These are phyloP conservation scores for Eciton burchellii DNA, from an alignment of 1,140 invertebrate genomes.

Conservation along the genomic window DNA sequence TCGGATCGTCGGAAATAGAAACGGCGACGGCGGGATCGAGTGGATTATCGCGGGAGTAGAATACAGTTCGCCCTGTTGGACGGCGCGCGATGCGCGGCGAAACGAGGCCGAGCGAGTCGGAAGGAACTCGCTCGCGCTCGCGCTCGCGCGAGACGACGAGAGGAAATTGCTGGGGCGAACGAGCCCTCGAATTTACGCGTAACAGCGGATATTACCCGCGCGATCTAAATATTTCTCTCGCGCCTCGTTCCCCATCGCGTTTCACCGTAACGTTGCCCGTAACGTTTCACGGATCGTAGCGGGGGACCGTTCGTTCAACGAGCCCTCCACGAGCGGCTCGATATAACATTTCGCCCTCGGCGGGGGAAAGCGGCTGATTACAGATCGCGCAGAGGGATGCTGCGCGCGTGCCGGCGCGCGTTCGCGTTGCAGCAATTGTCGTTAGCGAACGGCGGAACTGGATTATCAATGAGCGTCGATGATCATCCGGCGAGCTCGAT, in stretches of 20 bases:
- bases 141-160: background rate
- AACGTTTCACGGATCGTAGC: background rate
- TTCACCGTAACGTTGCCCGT: background rate
- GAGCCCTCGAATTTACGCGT: background rate
- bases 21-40: conserved; percentile 51
- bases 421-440: conserved; percentile 25
- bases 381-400: background rate
- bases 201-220: background rate
- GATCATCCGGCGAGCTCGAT: conserved; percentile 30
- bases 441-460: conserved; percentile 10
- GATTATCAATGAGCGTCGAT: conserved; percentile 44
- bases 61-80: conserved; percentile 11
- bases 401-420: background rate
- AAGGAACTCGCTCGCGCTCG: background rate
- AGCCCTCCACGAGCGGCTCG: background rate
- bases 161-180: background rate
- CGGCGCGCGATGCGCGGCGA: conserved; percentile 17
- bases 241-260: background rate
- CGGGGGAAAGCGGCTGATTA: background rate
- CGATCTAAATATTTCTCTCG: conserved; percentile 7
- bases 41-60: conserved; percentile 11
- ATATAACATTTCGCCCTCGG: background rate
- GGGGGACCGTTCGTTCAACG: background rate
- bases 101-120: conserved; percentile 17
- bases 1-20: conserved; percentile 47